phyloP scores from a whole-genome alignment of 1,140 invertebrate species.

The Drosophila ohnishii region DNA sequence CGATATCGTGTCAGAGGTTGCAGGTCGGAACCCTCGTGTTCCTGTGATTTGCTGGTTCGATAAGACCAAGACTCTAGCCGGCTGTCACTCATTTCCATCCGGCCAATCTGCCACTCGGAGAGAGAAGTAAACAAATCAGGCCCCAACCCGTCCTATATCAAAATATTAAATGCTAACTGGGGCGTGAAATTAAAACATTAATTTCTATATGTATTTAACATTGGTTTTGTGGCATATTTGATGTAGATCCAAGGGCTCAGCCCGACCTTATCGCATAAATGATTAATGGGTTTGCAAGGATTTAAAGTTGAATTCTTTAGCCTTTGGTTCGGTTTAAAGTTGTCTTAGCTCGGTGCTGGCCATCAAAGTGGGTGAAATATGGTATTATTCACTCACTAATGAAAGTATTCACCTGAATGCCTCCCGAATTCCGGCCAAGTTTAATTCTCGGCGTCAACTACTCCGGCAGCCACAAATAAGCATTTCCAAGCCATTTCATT shows the following conservation, averaged over 20 bases:
- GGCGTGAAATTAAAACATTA: slow-evolving; percentile 82
- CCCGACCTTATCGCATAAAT: slow-evolving; percentile 40
- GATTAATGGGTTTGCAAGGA: slow-evolving; percentile 34
- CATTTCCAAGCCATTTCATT: slow-evolving; percentile 72
- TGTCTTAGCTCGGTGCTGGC: not conserved
- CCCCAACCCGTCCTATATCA: slow-evolving; percentile 22
- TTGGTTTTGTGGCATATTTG: slow-evolving; percentile 48
- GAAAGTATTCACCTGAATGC: slow-evolving; percentile 35
- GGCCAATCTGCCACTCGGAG: slow-evolving; percentile 15
- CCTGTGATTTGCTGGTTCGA: slow-evolving; percentile 27
- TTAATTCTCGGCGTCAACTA: slow-evolving; percentile 54
- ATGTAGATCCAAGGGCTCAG: slow-evolving; percentile 24
- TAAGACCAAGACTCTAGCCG: slow-evolving; percentile 19
- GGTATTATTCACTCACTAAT: slow-evolving; percentile 28
- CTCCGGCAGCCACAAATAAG: slow-evolving; percentile 47
- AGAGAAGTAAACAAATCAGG: slow-evolving; percentile 35
- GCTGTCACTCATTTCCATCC: slow-evolving; percentile 38
- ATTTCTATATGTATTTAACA: slow-evolving; percentile 54
- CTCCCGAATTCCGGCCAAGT: slow-evolving; percentile 7
- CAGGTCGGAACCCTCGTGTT: slow-evolving; percentile 6
- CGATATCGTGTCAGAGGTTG: slow-evolving; percentile 38
- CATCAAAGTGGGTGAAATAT: slow-evolving; percentile 10
- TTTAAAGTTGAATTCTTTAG: slow-evolving; percentile 9
- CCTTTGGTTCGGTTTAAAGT: not conserved
- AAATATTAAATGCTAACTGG: slow-evolving; percentile 74